Evolutionary conservation across 92 coral and sea anemone species (phyloP), one percentile per base, ranked within the genome.

Genomic region (Siderastrea radians): DNA sequence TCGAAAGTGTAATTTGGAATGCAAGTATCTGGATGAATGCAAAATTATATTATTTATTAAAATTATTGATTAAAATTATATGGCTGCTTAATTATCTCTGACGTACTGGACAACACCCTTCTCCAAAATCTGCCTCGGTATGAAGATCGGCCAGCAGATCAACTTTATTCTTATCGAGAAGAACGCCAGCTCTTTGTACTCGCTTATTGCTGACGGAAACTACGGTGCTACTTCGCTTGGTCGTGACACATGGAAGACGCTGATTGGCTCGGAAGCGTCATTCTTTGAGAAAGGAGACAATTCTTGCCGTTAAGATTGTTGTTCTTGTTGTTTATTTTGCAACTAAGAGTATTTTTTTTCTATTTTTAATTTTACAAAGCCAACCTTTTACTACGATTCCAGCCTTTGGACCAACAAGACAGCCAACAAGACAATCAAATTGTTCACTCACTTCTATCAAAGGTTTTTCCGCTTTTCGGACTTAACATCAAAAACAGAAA

Each of bases 151-250:
- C 11, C 49, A 53, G 13, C 49, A 44, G 7, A 61, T 12, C 45
- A 77, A 55, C 2, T 57, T 55, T 17, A 61, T 57, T 9, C 3
- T 47, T 14, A 72, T 72, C 46, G 13, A 72, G 3, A 72, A 44
- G 14, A 3, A 47, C 55, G 38, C 38, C 44, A 11, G 5, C 13
- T 72, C 76, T 45, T 53, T 72, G 51, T 72, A 72, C n/a, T 47
- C 76, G 19, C 68, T 57, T 4, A 79, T 79, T 26, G 84, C 84
- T 15, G 84, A 60, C 72, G 84, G 84, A 1, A 10, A 55, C 45
- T 79, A 60, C 13, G 73, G 84, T 14, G 72, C 68, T 7, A 79
- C 72, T 5, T 60, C 68, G 7, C 68, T 79, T 10, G 84, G 84
- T 48, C 68, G 68, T 1, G 54, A 49, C 38, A 5, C 6, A 2